phyloP scores from a whole-genome alignment of 1,140 invertebrate genomes.

The Lepidotrigona ventralis region DNA sequence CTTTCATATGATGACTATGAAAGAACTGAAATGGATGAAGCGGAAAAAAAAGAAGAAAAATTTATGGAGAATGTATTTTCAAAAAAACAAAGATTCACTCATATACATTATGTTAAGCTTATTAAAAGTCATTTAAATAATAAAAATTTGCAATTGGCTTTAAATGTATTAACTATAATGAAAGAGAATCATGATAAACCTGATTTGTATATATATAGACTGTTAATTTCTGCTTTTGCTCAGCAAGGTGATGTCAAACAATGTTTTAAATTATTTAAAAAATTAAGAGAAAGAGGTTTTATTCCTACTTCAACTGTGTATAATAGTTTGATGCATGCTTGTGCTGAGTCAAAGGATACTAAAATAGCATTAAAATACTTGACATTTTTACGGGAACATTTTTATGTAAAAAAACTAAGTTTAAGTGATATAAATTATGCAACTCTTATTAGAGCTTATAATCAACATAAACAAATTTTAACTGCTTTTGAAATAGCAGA shows the following conservation, averaged over 20 bases:
- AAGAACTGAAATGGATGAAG: slow-evolving; percentile 66
- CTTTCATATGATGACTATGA: slow-evolving; percentile 64
- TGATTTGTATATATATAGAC: slow-evolving; percentile 88
- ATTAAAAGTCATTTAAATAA: slow-evolving; percentile 85
- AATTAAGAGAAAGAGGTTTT: slow-evolving; percentile 88
- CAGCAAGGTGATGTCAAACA: slow-evolving; percentile 90
- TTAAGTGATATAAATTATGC: slow-evolving; percentile 91
- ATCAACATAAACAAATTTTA: slow-evolving; percentile 87
- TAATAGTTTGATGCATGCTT: slow-evolving; percentile 93
- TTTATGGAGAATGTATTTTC: slow-evolving; percentile 67
- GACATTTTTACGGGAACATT: slow-evolving; percentile 81
- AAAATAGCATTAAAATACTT: slow-evolving; percentile 80
- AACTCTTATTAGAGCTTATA: slow-evolving; percentile 95
- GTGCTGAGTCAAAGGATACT: slow-evolving; percentile 88
- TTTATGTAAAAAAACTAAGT: slow-evolving; percentile 82
- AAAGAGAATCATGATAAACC: slow-evolving; percentile 89
- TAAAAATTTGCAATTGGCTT: slow-evolving; percentile 85
- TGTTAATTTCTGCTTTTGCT: slow-evolving; percentile 90
- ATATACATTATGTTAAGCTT: slow-evolving; percentile 84
- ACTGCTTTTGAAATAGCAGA: slow-evolving; percentile 91
- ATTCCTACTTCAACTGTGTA: slow-evolving; percentile 86
- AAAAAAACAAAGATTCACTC: slow-evolving; percentile 74
- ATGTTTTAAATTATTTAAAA: slow-evolving; percentile 90
- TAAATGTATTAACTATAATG: slow-evolving; percentile 89
- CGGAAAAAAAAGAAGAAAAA: slow-evolving; percentile 70